Evolutionary conservation across 1,140 invertebrate species (phyloP), one percentile per base, ranked within the genome.

Genomic region (Drosophila parvula): DNA sequence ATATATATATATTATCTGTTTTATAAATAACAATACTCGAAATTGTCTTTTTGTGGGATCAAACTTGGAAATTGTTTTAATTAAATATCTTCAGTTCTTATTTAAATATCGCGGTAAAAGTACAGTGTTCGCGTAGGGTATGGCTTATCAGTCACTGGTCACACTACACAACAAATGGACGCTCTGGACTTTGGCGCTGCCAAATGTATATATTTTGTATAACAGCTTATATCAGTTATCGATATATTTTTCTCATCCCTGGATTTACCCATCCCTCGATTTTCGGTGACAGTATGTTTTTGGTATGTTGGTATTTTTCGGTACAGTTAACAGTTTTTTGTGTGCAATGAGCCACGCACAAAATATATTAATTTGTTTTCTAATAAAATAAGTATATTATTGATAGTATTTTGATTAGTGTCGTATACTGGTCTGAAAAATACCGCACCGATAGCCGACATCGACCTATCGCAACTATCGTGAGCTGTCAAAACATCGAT

Each of bases 1-100:
- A 83, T 67, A 80, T 78, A 79, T 77, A 78, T 77, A 88, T 88
- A 88, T 84, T 88, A 89, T 89, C 84, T 89, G 84, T 88, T 88
- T 88, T 88, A 84, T 88, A 88, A 83, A 86, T 79, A 86, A 82
- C 74, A 78, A 71, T 86, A 86, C 77, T 58, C n/a, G 0, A 60
- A 69, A 61, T 61, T 47, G 70, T 57, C 73, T 85, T 86, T 75
- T 86, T 50, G 51, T 44, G 18, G 22, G 16, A 18, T 18, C 0
- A 18, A 0, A 7, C 1, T 7, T 18, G n/a, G 10, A 11, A 8
- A 4, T 7, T 18, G 4, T 16, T 11, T 6, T 12, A 18, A 2
- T 8, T 34, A 2, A 18, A 34, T 22, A 22, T 22, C 3, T 22
- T 22, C 22, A 22, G 22, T 22, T 22, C 1, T 22, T 22, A 36